Evolutionary conservation across 2,888 invertebrate genomes (phyloP).

Genomic region (Thereva nobilitata): DNA sequence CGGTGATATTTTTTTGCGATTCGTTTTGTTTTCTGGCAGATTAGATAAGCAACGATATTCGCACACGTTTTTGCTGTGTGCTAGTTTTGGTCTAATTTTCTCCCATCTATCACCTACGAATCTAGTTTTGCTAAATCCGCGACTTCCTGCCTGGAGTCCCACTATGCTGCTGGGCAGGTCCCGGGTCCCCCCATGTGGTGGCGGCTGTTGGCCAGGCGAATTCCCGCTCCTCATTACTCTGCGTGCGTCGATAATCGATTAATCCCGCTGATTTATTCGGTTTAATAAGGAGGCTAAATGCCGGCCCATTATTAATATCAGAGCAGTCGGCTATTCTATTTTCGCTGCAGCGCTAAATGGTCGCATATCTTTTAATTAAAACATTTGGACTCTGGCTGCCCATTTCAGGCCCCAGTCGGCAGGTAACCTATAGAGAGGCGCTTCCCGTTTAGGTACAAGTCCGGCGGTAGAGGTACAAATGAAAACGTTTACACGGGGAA

Average conservation of each 20-base stretch:
- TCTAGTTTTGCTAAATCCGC: too few species aligned
- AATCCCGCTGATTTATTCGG: constrained; percentile 9
- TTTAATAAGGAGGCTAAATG: constrained; percentile 15
- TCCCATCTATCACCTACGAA: too few species aligned
- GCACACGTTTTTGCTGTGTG: too few species aligned
- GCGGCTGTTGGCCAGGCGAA: too few species aligned
- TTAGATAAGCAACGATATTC: too few species aligned
- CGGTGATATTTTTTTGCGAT: too few species aligned
- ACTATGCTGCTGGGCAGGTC: too few species aligned
- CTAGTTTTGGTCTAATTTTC: too few species aligned
- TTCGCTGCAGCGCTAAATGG: constrained; percentile 10
- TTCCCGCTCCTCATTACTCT: not conserved
- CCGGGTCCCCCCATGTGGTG: too few species aligned
- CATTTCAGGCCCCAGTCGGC: too few species aligned
- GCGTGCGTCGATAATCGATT: constrained; percentile 11
- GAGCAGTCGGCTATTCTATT: constrained; percentile 1
- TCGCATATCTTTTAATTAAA: constrained; percentile 31
- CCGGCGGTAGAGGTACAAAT: constrained; percentile 25
- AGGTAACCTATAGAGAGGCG: not conserved
- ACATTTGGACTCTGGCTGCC: constrained; percentile 4
- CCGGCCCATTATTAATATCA: constrained; percentile 26
- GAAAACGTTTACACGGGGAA: constrained; percentile 39
- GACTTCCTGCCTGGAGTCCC: too few species aligned
- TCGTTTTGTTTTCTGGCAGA: too few species aligned
- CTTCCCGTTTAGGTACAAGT: not conserved